phyloP scores from a whole-genome alignment of 92 coral and sea anemone species.

The Porites evermanni region DNA sequence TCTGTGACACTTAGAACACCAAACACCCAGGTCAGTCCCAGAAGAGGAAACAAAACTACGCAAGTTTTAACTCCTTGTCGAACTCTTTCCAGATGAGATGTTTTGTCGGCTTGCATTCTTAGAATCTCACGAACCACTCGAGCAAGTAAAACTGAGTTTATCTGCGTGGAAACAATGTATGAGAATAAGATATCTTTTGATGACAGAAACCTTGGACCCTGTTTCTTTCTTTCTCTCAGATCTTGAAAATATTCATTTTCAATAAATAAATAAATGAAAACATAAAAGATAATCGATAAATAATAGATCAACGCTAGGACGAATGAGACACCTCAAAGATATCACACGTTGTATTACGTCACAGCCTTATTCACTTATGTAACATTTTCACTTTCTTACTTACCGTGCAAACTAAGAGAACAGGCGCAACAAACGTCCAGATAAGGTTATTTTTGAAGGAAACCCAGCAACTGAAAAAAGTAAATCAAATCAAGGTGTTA shows the following conservation, averaged over 20 bases:
- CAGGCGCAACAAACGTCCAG: slow-evolving; percentile 75
- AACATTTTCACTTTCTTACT: neutral
- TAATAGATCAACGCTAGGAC: too few species aligned
- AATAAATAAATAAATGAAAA: too few species aligned
- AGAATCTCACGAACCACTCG: slow-evolving; percentile 82
- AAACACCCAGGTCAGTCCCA: slow-evolving; percentile 82
- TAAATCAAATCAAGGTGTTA: neutral
- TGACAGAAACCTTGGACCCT: too few species aligned
- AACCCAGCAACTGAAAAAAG: slow-evolving; percentile 69
- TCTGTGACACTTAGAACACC: slow-evolving; percentile 69
- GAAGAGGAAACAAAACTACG: slow-evolving; percentile 74
- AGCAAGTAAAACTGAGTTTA: slow-evolving; percentile 68
- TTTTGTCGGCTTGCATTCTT: slow-evolving; percentile 54
- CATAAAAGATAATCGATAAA: too few species aligned
- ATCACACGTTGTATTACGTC: too few species aligned
- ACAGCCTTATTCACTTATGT: too few species aligned
- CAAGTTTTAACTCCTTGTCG: slow-evolving; percentile 50
- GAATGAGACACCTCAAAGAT: too few species aligned
- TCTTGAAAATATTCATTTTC: too few species aligned
- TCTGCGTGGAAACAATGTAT: slow-evolving; percentile 18
- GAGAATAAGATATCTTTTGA: neutral
- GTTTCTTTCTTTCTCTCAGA: too few species aligned
- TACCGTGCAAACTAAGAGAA: slow-evolving; percentile 66
- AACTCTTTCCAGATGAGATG: neutral
- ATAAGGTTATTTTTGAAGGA: slow-evolving; percentile 61